Percentiles rank a stretch among this genome's conserved stretches.
These are phyloP conservation scores for Deroptyus accipitrinus DNA, from an alignment of 2,113 vertebrate species.

Conservation along the genomic window DNA sequence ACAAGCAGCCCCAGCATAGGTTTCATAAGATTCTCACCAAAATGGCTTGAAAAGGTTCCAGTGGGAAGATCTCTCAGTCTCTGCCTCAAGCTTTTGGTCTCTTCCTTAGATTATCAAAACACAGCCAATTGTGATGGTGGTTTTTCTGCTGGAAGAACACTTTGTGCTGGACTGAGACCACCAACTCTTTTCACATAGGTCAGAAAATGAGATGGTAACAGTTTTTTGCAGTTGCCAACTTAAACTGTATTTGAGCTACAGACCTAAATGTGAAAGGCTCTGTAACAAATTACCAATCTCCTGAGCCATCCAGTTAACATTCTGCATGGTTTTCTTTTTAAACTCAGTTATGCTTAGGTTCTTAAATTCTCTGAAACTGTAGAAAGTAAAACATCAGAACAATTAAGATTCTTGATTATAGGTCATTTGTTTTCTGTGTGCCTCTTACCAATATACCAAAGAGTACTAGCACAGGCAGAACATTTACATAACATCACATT, in stretches of 20 bases:
- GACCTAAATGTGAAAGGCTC: slow-evolving; percentile 57
- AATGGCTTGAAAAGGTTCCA: neutral
- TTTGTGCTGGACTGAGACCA: slow-evolving; percentile 35
- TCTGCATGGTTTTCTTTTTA: neutral
- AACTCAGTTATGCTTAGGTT: neutral
- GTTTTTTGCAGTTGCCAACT: neutral
- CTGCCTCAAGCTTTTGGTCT: slow-evolving; percentile 9
- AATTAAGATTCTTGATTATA: neutral
- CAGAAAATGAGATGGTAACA: neutral
- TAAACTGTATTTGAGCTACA: neutral
- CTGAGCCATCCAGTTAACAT: slow-evolving; percentile 64
- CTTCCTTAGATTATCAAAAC: slow-evolving; percentile 4
- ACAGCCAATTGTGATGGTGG: slow-evolving; percentile 8
- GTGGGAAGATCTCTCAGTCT: neutral
- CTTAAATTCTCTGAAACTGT: neutral
- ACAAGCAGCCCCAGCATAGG: neutral
- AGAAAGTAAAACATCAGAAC: neutral
- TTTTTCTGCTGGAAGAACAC: slow-evolving; percentile 20
- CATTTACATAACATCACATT: neutral
- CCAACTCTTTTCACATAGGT: slow-evolving; percentile 28
- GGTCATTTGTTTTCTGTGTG: neutral
- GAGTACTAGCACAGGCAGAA: neutral
- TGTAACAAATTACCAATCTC: slow-evolving; percentile 57
- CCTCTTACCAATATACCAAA: neutral
- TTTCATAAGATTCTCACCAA: neutral